Base-by-base conservation (phyloP, 2,113 vertebrate species). In the Perca fluviatilis region DNA sequence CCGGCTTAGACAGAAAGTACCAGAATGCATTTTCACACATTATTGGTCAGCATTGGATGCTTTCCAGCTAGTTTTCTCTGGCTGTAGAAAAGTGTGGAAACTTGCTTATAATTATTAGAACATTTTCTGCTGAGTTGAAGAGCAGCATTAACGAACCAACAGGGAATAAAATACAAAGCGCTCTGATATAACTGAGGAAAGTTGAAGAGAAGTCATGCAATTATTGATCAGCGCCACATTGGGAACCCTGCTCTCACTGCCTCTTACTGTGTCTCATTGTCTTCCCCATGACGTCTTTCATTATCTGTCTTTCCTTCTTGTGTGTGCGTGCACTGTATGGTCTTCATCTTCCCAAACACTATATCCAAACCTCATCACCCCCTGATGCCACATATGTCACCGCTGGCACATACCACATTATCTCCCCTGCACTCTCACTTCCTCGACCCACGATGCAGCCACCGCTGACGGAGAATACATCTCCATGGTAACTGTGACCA, bases 401-500 rank as follows among this genome's bases (percentile, higher is more conserved):
- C 15, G 63, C 75, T 56, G 57, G 68, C 83, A 79, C 83, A 69
- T 43, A 70, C 82, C 78, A 47, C 87, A 76, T 19, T 18, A 74
- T 86, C 82, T 69, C 53, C n/a, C 54, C 21, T 12, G 77, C 63
- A 10, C 61, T 75, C 49, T 69, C 57, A 4, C 66, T 80, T 67
- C 73, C 79, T 70, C 53, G 33, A 75, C 83, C 81, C 63, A 58
- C 0, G 21, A 80, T 69, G 64, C 80, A 40, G 73, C n/a, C 84
- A 13, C 62, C 66, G 76, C 83, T 80, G 89, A 86, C 6, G 5
- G 5, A 83, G 49, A 88, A 69, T 77, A 46, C 18, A 79, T 95
- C 88, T 90, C 95, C 93, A 95, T 95, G 91, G 95, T 74, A 95
- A 95, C 95, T 66, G 91, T 90, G 93, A 84, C 92, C 90, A 92